phyloP scores from a whole-genome alignment of 2,113 vertebrate genomes.

The Nycticebus coucang region DNA sequence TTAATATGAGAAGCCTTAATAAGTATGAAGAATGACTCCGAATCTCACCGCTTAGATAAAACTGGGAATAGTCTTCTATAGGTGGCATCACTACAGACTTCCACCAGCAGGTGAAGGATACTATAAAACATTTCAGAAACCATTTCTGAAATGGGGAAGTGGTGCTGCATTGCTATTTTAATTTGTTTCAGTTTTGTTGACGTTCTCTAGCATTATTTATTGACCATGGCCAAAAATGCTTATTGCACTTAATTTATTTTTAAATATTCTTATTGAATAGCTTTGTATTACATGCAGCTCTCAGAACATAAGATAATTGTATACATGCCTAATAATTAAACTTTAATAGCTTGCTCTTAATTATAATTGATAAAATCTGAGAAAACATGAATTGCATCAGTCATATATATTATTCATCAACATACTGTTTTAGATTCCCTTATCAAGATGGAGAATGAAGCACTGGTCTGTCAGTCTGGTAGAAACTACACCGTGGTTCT shows the following conservation, averaged over 20 bases:
- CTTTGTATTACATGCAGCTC: neutral
- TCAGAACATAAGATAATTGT: neutral
- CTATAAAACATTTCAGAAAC: neutral
- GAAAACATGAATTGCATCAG: neutral
- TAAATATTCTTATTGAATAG: neutral
- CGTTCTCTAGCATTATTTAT: neutral
- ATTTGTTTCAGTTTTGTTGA: neutral
- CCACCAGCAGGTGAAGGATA: neutral
- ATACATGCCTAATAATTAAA: neutral
- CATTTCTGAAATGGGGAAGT: constrained; percentile 5
- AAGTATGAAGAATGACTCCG: neutral
- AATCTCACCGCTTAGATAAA: neutral
- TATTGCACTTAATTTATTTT: constrained; percentile 36
- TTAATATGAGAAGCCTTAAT: constrained; percentile 21
- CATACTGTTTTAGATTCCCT: neutral
- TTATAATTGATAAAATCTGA: constrained; percentile 1
- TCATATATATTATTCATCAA: neutral
- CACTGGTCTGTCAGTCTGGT: accelerated
- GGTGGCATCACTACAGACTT: neutral
- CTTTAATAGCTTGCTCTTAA: neutral
- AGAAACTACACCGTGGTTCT: neutral
- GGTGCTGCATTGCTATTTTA: neutral
- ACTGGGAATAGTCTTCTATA: neutral
- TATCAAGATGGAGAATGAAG: neutral
- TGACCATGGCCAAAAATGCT: neutral